Percentiles rank a stretch among this genome's conserved stretches.
Evolutionary conservation across 2,888 invertebrate genomes (phyloP).

Genomic region (Agonopterix subpropinquella): DNA sequence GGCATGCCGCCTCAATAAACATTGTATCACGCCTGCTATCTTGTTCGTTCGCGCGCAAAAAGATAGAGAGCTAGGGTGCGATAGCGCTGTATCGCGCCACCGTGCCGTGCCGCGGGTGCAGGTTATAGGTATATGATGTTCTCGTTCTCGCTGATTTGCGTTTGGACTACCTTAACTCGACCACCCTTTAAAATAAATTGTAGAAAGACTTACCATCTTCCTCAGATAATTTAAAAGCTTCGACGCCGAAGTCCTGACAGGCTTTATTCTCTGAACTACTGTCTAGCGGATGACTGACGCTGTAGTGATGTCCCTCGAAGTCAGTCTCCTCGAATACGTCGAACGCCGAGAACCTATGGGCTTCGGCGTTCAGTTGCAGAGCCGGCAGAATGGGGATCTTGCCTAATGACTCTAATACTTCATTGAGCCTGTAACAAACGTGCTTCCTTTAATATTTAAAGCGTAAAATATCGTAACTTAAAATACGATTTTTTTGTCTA

Average conservation of each 20-base stretch:
- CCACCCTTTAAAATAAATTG: neutral
- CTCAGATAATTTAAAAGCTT: slow-evolving; percentile 62
- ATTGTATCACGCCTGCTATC: too few species aligned
- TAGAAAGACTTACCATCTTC: slow-evolving; percentile 54
- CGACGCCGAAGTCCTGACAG: slow-evolving; percentile 59
- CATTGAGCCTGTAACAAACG: slow-evolving; percentile 77
- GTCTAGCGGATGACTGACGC: slow-evolving; percentile 47
- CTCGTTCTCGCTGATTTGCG: neutral
- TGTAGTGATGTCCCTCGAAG: slow-evolving; percentile 57
- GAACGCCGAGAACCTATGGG: slow-evolving; percentile 77
- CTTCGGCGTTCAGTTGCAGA: slow-evolving; percentile 79
- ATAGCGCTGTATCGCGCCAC: too few species aligned
- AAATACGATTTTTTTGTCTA: too few species aligned
- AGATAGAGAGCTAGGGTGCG: too few species aligned
- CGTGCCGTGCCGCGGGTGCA: too few species aligned
- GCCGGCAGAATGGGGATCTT: slow-evolving; percentile 90
- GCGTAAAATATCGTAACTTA: too few species aligned
- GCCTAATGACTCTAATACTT: slow-evolving; percentile 83
- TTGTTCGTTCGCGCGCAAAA: too few species aligned
- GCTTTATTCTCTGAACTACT: slow-evolving; percentile 53
- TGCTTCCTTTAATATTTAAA: too few species aligned
- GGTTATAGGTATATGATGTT: neutral
- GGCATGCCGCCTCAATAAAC: too few species aligned
- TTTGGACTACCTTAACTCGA: neutral
- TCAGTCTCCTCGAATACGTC: slow-evolving; percentile 76